Evolutionary conservation across 2,113 vertebrate genomes (phyloP), one percentile per base, ranked within the genome.

Genomic region (Nansenia antarctica): DNA sequence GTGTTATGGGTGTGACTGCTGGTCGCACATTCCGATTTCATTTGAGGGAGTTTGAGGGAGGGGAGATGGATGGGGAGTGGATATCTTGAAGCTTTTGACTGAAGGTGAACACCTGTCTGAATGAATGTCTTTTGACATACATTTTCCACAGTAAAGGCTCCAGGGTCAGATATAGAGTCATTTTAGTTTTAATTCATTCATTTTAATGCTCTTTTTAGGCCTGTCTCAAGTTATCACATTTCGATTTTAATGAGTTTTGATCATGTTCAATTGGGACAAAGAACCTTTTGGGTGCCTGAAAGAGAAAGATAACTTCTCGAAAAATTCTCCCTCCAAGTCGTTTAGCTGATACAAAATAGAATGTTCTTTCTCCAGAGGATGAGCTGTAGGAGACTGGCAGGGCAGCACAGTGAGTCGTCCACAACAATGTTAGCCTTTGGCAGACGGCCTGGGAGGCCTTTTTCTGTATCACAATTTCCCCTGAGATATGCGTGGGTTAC

Each of bases 141-240:
- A n/a, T n/a, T n/a, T n/a, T n/a, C n/a, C n/a, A n/a, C n/a, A n/a
- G n/a, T n/a, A n/a, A n/a, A n/a, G n/a, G n/a, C n/a, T n/a, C n/a
- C n/a, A n/a, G n/a, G n/a, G n/a, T n/a, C n/a, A n/a, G n/a, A n/a
- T n/a, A n/a, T n/a, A n/a, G n/a, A n/a, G n/a, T n/a, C n/a, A n/a
- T n/a, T n/a, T n/a, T n/a, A n/a, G n/a, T n/a, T n/a, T n/a, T n/a
- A n/a, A n/a, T n/a, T n/a, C n/a, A n/a, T 72, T 67, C 67, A 79
- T 69, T 80, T 75, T 77, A 71, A 83, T 78, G 65, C 47, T 20
- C 59, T 54, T 65, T 75, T 67, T 73, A 67, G 9, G 72, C 62
- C 63, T 74, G 75, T 80, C 59, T n/a, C 14, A 42, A 78, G 71
- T 77, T 79, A 70, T 45, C 65, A 55, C 45, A 69, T 78, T 82